Evolutionary conservation across 2,797 vertebrate genomes (phyloP), one percentile per base, ranked within the genome.

Genomic region (Gila robusta): DNA sequence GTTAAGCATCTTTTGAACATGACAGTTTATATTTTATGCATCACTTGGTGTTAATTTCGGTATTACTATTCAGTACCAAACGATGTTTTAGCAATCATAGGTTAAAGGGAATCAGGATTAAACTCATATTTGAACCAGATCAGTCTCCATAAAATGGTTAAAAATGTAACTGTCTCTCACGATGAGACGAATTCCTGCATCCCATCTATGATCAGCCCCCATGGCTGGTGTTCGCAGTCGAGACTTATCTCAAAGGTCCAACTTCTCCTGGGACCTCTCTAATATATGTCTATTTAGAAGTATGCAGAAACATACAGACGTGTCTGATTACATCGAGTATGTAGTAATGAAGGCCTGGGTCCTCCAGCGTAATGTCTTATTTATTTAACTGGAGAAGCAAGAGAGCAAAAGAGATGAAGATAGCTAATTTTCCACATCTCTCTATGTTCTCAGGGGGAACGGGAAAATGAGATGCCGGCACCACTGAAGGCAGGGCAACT

Each of bases 361-460:
- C 94, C 93, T 93, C 92, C 94, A 94, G 91, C 92, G 86, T 96
- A 96, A 96, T 96, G 94, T 92, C 89, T 96, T 96, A 96, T 96
- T 96, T 96, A 96, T 96, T 96, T 96, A 94, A 94, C 92, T 92
- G 89, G 92, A 93, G 91, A 91, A 93, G 92, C 90, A 90, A 83
- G 84, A 86, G 88, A 94, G 92, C 79, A 86, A 94, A 89, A 86
- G 90, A 96, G 95, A 96, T 94, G 94, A 94, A 95, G 94, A 95
- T 94, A 90, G 84, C 91, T 91, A 83, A 87, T 89, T 90, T 93
- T 93, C 93, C 90, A 93, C 83, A 88, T 89, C 78, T 78, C 76
- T 82, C 84, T 73, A 62, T 59, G 72, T 35, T 87, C 92, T 94
- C 94, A 89, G 10, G 0, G 95, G 95, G 93, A 92, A 81, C 35